phyloP scores from a whole-genome alignment of 1,140 invertebrate genomes.

The Eufriesea mexicana region DNA sequence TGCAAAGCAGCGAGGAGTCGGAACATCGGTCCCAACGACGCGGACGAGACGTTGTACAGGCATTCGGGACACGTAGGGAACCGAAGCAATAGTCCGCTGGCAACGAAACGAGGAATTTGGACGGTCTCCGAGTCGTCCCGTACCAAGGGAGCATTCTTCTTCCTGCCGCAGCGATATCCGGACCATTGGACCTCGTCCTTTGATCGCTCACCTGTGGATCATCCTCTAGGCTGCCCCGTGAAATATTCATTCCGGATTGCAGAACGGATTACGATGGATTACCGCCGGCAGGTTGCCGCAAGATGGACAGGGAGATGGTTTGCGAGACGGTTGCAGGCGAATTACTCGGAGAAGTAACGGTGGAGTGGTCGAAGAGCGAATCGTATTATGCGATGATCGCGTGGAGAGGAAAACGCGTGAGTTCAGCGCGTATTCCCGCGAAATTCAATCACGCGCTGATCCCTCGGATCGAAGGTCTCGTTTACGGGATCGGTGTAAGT shows the following conservation, averaged over 20 bases:
- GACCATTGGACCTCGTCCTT: not conserved
- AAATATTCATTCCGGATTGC: not conserved
- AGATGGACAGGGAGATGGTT: not conserved
- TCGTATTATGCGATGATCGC: too few relatives aligned
- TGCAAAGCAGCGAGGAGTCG: slow-evolving; percentile 56
- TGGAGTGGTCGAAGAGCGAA: too few relatives aligned
- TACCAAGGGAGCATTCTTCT: slow-evolving; percentile 15
- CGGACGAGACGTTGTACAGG: slow-evolving; percentile 19
- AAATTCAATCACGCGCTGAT: slow-evolving; percentile 6
- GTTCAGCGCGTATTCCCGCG: not conserved
- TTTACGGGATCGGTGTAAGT: not conserved
- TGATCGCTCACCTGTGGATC: slow-evolving; percentile 47
- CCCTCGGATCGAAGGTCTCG: slow-evolving; percentile 1
- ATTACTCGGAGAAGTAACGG: too few relatives aligned
- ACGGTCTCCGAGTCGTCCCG: slow-evolving; percentile 55
- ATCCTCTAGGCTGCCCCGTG: not conserved
- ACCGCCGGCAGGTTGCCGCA: too few relatives aligned
- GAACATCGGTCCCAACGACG: slow-evolving; percentile 28
- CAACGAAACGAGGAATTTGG: slow-evolving; percentile 72
- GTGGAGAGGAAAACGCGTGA: too few relatives aligned
- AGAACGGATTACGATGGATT: slow-evolving; percentile 7
- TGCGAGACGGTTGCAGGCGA: too few relatives aligned
- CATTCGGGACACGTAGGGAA: slow-evolving; percentile 71
- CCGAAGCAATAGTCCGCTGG: slow-evolving; percentile 68
- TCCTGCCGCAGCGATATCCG: not conserved